Evolutionary conservation across 2,797 vertebrate species (phyloP).

Genomic region (Propithecus perrieri): DNA sequence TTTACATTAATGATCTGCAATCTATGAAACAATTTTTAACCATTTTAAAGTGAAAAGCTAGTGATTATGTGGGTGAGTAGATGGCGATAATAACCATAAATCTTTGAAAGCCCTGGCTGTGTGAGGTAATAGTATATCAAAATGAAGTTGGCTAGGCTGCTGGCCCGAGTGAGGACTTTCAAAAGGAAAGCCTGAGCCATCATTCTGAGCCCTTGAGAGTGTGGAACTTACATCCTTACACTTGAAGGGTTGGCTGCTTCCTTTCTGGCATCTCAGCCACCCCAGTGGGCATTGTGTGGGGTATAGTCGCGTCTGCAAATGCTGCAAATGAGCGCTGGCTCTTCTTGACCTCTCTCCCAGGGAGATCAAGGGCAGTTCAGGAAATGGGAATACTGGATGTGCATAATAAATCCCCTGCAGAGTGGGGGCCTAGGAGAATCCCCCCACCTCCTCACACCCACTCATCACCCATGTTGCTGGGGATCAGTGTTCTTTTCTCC

Average conservation of each 20-base stretch:
- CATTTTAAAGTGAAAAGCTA: constrained; percentile 78
- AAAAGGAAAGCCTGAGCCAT: neutral
- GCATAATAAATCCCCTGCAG: fast-evolving
- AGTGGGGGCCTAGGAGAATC: neutral
- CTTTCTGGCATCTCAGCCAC: neutral
- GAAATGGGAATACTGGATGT: neutral
- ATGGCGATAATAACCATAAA: constrained; percentile 69
- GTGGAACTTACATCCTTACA: neutral
- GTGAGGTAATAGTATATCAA: constrained; percentile 46
- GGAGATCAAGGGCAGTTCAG: neutral
- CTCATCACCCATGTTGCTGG: neutral
- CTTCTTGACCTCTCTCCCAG: neutral
- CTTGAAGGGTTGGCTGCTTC: neutral
- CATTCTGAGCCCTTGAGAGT: neutral
- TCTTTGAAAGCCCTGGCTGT: constrained; percentile 43
- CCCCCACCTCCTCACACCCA: no score
- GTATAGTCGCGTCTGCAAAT: neutral
- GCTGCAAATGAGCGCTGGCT: neutral
- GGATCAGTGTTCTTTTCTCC: neutral
- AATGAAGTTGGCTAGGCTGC: constrained; percentile 40
- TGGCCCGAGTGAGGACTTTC: constrained; percentile 29
- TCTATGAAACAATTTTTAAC: constrained; percentile 79
- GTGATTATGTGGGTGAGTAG: constrained; percentile 71
- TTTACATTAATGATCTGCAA: constrained; percentile 79
- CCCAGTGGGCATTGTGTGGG: fast-evolving